phyloP scores from a whole-genome alignment of 2,797 vertebrate species.

The Nannoperca obscura region DNA sequence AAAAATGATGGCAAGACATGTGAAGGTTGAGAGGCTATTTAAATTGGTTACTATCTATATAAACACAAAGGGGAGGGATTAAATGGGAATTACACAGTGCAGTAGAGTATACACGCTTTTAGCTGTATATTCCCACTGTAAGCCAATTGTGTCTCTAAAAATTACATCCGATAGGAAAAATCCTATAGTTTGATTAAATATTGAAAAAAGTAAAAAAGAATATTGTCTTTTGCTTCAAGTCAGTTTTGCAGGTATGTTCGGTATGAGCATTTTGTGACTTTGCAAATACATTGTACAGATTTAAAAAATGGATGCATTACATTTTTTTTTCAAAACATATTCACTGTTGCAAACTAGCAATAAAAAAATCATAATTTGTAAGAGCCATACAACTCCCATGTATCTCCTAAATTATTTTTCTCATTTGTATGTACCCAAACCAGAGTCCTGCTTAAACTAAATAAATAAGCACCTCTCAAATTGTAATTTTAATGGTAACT shows the following conservation, averaged over 20 bases:
- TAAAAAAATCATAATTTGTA: background rate
- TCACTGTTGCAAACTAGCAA: background rate
- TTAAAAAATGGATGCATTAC: background rate
- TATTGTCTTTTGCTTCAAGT: background rate
- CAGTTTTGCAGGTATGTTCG: background rate
- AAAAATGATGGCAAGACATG: background rate
- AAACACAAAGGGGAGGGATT: background rate
- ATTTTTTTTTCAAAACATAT: background rate
- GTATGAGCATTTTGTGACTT: background rate
- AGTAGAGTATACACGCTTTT: background rate
- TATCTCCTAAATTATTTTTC: background rate
- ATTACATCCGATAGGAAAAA: background rate
- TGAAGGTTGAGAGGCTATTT: background rate
- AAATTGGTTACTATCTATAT: conserved; percentile 1
- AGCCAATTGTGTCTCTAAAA: background rate
- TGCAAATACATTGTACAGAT: background rate
- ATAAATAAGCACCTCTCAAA: background rate
- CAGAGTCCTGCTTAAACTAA: background rate
- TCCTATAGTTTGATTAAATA: background rate
- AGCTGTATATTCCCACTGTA: background rate
- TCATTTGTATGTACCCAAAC: background rate
- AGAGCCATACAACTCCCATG: background rate
- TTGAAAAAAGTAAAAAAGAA: background rate
- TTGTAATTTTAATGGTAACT: background rate
- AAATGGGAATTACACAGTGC: background rate